phyloP scores from a whole-genome alignment of 2,888 invertebrate species.

The Scaptomyza flava region DNA sequence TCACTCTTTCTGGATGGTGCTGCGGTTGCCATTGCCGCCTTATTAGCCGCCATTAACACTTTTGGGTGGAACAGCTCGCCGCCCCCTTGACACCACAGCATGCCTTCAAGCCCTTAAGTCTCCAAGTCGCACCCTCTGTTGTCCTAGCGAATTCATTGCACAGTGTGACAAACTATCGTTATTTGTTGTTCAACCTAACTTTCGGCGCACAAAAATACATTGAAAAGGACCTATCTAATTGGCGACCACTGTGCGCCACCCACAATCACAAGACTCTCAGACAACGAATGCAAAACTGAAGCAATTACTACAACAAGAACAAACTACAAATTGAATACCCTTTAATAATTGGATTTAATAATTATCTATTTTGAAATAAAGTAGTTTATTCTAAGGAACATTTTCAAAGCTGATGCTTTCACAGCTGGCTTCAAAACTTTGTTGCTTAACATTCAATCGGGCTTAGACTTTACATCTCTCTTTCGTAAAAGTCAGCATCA shows the following conservation, averaged over 20 bases:
- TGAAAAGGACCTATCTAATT: too few relatives aligned
- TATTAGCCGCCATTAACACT: slow-evolving; percentile 78
- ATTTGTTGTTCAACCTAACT: background rate
- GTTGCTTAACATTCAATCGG: too few relatives aligned
- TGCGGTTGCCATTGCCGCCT: slow-evolving; percentile 62
- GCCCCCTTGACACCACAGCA: background rate
- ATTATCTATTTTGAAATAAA: too few relatives aligned
- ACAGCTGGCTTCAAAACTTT: too few relatives aligned
- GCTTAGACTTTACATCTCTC: too few relatives aligned
- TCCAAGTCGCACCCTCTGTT: background rate
- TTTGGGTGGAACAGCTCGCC: slow-evolving; percentile 44
- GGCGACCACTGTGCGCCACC: background rate
- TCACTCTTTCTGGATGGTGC: slow-evolving; percentile 1
- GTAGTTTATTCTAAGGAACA: too few relatives aligned
- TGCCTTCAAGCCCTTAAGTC: background rate
- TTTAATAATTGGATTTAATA: background rate
- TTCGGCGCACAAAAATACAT: too few relatives aligned
- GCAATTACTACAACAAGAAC: slow-evolving; percentile 24
- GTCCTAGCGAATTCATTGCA: slow-evolving; percentile 28
- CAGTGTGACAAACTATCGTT: slow-evolving; percentile 17
- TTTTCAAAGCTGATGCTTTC: too few relatives aligned
- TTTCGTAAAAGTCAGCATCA: too few relatives aligned
- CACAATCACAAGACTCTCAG: slow-evolving; percentile 9
- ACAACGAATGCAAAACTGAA: slow-evolving; percentile 31
- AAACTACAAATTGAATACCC: background rate